Percentiles rank a stretch among this genome's conserved stretches.
phyloP scores from a whole-genome alignment of 1,140 invertebrate species.

The Scaptomyza hsui region DNA sequence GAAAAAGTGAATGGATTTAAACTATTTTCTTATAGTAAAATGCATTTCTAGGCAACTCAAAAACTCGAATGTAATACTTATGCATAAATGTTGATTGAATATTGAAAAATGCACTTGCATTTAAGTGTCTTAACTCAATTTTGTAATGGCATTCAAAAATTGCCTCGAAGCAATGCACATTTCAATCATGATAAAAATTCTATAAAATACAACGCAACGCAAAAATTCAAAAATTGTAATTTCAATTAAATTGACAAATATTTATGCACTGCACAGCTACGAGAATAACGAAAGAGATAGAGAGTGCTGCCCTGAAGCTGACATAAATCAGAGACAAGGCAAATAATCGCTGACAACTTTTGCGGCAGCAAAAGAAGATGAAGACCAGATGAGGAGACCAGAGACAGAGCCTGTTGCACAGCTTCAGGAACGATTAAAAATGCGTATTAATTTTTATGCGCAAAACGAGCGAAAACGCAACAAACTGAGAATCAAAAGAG shows the following conservation, averaged over 20 bases:
- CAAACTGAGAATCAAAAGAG: neutral
- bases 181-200: constrained; percentile 79
- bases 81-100: neutral
- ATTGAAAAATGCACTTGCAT: neutral
- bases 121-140: neutral
- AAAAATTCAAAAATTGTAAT: constrained; percentile 73
- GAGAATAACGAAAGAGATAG: neutral
- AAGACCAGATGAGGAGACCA: neutral
- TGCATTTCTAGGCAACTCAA: too few relatives aligned
- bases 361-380: neutral
- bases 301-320: neutral
- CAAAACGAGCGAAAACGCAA: constrained; percentile 61
- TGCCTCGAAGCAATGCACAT: constrained; percentile 54
- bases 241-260: constrained; percentile 83
- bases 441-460: constrained; percentile 77
- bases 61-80: neutral
- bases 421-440: constrained; percentile 50
- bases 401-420: neutral
- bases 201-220: constrained; percentile 33
- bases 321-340: constrained; percentile 18
- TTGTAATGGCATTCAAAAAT: constrained; percentile 45
- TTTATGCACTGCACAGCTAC: constrained; percentile 55
- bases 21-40: too few relatives aligned
- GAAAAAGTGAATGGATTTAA: neutral
- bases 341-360: constrained; percentile 8